Evolutionary conservation across 2,113 vertebrate genomes (phyloP).

Genomic region (Takifugu bimaculatus): DNA sequence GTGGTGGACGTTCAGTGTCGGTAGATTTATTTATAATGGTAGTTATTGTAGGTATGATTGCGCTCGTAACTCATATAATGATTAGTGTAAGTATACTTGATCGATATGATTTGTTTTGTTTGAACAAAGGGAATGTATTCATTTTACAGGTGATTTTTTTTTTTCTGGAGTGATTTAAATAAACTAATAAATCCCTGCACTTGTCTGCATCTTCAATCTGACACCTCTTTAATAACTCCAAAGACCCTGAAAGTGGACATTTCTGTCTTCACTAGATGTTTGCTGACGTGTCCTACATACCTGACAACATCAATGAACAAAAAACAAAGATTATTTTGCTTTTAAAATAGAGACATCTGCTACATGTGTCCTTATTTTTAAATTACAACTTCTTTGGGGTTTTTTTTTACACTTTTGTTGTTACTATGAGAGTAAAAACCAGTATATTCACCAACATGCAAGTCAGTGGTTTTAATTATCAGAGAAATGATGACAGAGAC

Average conservation of each 20-base stretch:
- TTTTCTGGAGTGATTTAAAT: slow-evolving; percentile 67
- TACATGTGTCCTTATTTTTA: too few species aligned
- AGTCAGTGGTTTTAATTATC: too few species aligned
- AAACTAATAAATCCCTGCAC: slow-evolving; percentile 59
- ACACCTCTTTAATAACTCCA: not conserved
- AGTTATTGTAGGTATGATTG: slow-evolving; percentile 70
- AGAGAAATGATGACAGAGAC: slow-evolving; percentile 3
- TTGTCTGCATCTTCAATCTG: slow-evolving; percentile 1
- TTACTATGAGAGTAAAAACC: too few species aligned
- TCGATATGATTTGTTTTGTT: slow-evolving; percentile 68
- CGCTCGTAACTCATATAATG: slow-evolving; percentile 69
- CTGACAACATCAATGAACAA: too few species aligned
- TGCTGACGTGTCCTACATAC: too few species aligned
- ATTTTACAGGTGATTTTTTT: slow-evolving; percentile 69
- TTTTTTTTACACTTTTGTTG: too few species aligned
- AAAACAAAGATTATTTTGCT: too few species aligned
- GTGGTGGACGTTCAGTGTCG: slow-evolving; percentile 68
- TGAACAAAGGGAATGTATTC: slow-evolving; percentile 73
- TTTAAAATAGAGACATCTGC: too few species aligned
- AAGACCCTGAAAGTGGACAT: too few species aligned
- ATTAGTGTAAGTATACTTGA: slow-evolving; percentile 66
- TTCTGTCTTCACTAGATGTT: too few species aligned
- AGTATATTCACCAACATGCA: too few species aligned
- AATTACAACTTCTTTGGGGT: too few species aligned
- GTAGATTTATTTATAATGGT: slow-evolving; percentile 66